A percentile compares a stretch with the other conserved stretches of the same genome.
Conservation (phyloP, 2,797 vertebrate genomes). For the Hemitrygon akajei region DNA sequence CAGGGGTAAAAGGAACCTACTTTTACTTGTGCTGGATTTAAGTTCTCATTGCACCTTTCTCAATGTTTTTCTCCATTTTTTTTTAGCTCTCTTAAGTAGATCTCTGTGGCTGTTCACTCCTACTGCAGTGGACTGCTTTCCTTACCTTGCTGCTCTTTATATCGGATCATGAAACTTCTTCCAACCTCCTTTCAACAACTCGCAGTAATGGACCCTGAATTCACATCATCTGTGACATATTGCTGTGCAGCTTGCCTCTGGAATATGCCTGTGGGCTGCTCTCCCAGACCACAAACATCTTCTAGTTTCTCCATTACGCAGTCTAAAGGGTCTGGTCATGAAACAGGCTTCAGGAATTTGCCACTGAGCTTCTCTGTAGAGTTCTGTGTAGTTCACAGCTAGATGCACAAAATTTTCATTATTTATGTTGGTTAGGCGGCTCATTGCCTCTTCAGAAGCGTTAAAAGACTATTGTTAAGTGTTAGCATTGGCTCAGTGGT, state of each 20-base stretch:
- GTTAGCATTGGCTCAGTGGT: not conserved
- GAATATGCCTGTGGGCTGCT: constrained; percentile 25
- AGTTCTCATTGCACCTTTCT: not conserved
- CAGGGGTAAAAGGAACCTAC: no score
- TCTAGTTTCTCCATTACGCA: constrained; percentile 31
- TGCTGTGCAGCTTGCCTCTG: constrained; percentile 23
- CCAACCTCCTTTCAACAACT: constrained; percentile 22
- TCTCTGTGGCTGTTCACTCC: not conserved
- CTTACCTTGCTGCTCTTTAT: not conserved
- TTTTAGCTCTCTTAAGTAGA: not conserved
- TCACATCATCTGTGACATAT: constrained; percentile 29
- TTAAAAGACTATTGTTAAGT: constrained; percentile 21
- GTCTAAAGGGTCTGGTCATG: not conserved
- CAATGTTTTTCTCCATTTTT: not conserved
- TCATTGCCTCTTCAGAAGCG: constrained; percentile 1
- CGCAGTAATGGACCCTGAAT: constrained; percentile 1
- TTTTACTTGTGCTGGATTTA: not conserved
- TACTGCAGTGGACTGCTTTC: not conserved
- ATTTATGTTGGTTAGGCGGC: constrained; percentile 23
- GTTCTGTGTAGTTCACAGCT: constrained; percentile 11
- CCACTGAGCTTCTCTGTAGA: constrained; percentile 7
- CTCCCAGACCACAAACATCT: constrained; percentile 31
- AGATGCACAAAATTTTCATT: not conserved
- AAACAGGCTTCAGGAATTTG: constrained; percentile 27
- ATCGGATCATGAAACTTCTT: not conserved